Evolutionary conservation across 2,888 invertebrate species (phyloP), one percentile per base, ranked within the genome.

Genomic region (Crocallis elinguaria): DNA sequence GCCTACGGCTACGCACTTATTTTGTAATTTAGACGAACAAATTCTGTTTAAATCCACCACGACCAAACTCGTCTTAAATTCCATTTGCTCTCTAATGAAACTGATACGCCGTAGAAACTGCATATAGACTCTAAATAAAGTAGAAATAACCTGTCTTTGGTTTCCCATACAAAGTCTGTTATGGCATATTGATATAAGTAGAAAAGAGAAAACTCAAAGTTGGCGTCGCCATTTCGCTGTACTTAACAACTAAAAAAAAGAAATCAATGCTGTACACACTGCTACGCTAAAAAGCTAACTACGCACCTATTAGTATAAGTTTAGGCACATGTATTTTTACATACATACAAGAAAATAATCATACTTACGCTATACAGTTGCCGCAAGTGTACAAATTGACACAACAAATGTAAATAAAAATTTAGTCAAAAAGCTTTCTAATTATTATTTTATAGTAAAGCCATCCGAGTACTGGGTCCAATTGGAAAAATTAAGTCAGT

Each of bases 101-200:
- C 38, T 25, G 17, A 16, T 27, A 35, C 39, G 19, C 33, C 11
- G 7, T 19, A 8, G 9, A 41, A 35, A 12, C 14, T 13, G 8
- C 13, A 49, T 58, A 62, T 42, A 62, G 70, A 75, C 68, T 68
- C 9, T 25, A 69, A 70, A 67, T 59, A 61, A 60, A 56, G 50
- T 62, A 60, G 56, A 60, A 60, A 62, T 54, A 51, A 54, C 64
- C 57, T 60, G 65, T 79, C 78, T 79, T 79, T 81, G 79, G 79
- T 79, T 75, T 73, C 64, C 72, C 69, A 69, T 70, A 68, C 39
- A 16, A 49, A 42, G 33, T 43, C 32, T 29, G 35, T 49, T 57
- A 62, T 62, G 62, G 62, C 60, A 53, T n/a, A n/a, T n/a, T n/a
- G n/a, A n/a, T n/a, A n/a, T 51, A 49, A 50, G 30, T 23, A 42